Conservation (phyloP, 1,140 invertebrate genomes). For the Conus ventricosus region DNA sequence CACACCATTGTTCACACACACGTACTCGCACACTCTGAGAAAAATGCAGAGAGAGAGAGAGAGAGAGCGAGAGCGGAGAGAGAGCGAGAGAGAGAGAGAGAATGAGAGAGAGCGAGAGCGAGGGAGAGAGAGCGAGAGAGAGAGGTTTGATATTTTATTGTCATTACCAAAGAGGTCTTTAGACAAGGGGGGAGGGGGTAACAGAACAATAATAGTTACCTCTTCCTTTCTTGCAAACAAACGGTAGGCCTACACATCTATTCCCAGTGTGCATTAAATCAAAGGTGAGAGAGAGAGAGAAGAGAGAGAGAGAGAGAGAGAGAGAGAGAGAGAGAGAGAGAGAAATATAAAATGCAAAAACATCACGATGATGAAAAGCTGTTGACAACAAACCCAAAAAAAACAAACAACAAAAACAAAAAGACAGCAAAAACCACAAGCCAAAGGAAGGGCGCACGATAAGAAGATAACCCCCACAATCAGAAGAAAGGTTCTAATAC, state of each 20-base stretch:
- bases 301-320: constrained; percentile 12
- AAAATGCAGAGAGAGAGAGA: too few relatives aligned
- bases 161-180: not conserved
- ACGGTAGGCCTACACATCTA: too few relatives aligned
- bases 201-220: not conserved
- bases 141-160: not conserved
- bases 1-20: too few relatives aligned
- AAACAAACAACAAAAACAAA: too few relatives aligned
- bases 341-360: not conserved
- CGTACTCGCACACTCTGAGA: too few relatives aligned
- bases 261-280: too few relatives aligned
- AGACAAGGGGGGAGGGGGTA: not conserved
- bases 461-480: not conserved
- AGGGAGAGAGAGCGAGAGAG: not conserved
- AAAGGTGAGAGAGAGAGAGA: not conserved
- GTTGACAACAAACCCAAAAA: not conserved
- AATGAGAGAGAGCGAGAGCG: not conserved
- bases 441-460: not conserved
- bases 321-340: constrained; percentile 4
- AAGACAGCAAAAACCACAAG: not conserved
- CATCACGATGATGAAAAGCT: not conserved
- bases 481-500: too few relatives aligned
- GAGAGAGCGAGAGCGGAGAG: not conserved
- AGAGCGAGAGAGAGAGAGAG: constrained; percentile 17
- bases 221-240: too few relatives aligned